A percentile compares a stretch with the other conserved stretches of the same genome.
These are phyloP conservation scores for Uloborus diversus DNA, from an alignment of 1,140 invertebrate genomes.

Conservation along the genomic window DNA sequence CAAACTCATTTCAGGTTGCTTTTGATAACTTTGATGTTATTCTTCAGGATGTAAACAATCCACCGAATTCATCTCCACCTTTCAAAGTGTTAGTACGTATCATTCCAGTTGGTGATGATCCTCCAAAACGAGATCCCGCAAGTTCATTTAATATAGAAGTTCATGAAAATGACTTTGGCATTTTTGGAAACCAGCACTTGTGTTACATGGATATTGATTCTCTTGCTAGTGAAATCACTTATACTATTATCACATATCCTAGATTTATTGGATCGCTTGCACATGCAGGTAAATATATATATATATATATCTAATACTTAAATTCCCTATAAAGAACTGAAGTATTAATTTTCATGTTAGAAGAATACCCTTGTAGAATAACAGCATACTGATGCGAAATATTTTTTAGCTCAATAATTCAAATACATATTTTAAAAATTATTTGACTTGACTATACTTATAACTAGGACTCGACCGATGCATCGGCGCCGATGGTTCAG, in stretches of 20 bases:
- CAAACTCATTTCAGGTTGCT: slow-evolving; percentile 33
- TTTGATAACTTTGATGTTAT: slow-evolving; percentile 38
- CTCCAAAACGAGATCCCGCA: slow-evolving; percentile 47
- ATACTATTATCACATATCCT: slow-evolving; percentile 24
- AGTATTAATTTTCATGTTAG: too few species aligned
- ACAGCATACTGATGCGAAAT: too few species aligned
- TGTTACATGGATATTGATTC: slow-evolving; percentile 52
- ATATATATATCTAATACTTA: background rate
- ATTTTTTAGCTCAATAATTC: too few species aligned
- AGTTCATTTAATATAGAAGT: slow-evolving; percentile 33
- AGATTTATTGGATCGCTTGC: slow-evolving; percentile 55
- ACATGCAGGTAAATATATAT: slow-evolving; percentile 18
- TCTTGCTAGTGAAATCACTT: slow-evolving; percentile 33
- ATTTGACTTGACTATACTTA: too few species aligned
- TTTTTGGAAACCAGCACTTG: slow-evolving; percentile 24
- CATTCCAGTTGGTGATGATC: slow-evolving; percentile 38
- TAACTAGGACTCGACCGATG: too few species aligned
- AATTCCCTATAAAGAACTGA: background rate
- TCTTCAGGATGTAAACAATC: slow-evolving; percentile 28
- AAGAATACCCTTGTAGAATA: too few species aligned
- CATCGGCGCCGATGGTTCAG: too few species aligned
- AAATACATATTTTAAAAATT: too few species aligned
- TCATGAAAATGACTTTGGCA: slow-evolving; percentile 35
- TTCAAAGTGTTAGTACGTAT: slow-evolving; percentile 31
- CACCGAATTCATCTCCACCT: slow-evolving; percentile 42